phyloP scores from a whole-genome alignment of 2,797 vertebrate species.

The Crypturellus tataupa region DNA sequence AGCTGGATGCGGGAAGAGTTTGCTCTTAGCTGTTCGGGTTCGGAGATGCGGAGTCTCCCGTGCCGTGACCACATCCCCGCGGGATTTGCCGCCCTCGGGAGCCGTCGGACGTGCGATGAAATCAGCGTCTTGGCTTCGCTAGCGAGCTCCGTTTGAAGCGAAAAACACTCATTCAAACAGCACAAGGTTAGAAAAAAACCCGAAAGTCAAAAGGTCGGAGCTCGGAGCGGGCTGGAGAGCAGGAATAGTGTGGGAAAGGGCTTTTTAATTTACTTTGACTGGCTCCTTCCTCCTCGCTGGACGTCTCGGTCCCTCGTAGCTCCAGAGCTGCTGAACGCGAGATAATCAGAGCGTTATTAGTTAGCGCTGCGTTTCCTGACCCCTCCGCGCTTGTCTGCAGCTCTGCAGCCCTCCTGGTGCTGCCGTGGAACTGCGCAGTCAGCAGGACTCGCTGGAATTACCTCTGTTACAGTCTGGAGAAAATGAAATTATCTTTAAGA shows the following conservation, averaged over 20 bases:
- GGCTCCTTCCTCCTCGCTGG: neutral
- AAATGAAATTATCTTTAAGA: conserved; percentile 77
- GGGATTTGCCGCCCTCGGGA: neutral
- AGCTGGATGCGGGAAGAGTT: neutral
- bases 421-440: conserved; percentile 61
- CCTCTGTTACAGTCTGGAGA: conserved; percentile 58
- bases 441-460: conserved; percentile 69
- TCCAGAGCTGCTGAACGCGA: conserved; percentile 5
- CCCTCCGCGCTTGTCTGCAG: neutral
- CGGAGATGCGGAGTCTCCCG: neutral
- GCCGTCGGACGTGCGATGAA: neutral
- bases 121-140: neutral
- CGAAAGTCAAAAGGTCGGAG: neutral
- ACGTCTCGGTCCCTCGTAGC: neutral
- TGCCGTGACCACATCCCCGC: neutral
- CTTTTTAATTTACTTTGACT: neutral
- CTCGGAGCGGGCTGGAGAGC: neutral
- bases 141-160: neutral
- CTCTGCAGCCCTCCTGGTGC: conserved; percentile 34
- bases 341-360: conserved; percentile 19
- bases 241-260: conserved; percentile 5
- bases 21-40: neutral
- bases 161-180: neutral
- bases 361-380: conserved; percentile 37
- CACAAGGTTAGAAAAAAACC: neutral